phyloP scores from a whole-genome alignment of 2,888 invertebrate genomes.

The Sicus ferrugineus region DNA sequence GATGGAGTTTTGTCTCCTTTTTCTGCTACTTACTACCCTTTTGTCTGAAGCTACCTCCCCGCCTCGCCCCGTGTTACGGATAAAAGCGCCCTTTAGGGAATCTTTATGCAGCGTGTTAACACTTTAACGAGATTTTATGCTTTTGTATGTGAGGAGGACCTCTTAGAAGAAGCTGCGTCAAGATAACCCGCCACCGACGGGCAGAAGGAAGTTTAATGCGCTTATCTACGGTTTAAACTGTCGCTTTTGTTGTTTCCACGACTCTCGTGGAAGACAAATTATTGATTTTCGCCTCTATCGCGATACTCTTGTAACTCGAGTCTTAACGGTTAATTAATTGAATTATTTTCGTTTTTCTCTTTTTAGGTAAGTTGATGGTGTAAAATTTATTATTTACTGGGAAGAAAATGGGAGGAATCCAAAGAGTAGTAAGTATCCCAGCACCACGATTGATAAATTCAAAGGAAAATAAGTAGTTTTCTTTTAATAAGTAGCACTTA shows the following conservation, averaged over 20 bases:
- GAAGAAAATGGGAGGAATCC: not conserved
- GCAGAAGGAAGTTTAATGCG: too few species aligned
- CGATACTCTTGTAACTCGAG: not conserved
- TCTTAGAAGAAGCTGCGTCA: too few species aligned
- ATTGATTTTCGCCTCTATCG: not conserved
- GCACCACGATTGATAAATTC: not conserved
- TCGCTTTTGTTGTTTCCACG: too few species aligned
- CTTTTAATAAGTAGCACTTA: not conserved
- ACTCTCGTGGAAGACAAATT: not conserved
- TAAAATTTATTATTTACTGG: not conserved
- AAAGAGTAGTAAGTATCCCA: not conserved
- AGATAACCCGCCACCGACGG: too few species aligned
- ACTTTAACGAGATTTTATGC: slow-evolving; percentile 53
- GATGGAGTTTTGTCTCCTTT: too few species aligned
- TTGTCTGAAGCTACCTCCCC: not conserved
- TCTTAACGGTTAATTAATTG: not conserved
- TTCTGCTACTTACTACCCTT: not conserved
- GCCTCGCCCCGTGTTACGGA: not conserved
- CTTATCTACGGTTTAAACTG: too few species aligned
- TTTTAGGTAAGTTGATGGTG: slow-evolving; percentile 54
- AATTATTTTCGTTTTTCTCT: slow-evolving; percentile 38
- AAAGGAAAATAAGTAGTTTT: not conserved
- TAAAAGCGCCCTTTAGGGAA: slow-evolving; percentile 39
- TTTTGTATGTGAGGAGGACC: slow-evolving; percentile 28
- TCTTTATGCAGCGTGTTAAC: slow-evolving; percentile 51